Percentiles rank a stretch among this genome's conserved stretches.
Evolutionary conservation across 2,113 vertebrate species (phyloP).

Genomic region (Sitta europaea): DNA sequence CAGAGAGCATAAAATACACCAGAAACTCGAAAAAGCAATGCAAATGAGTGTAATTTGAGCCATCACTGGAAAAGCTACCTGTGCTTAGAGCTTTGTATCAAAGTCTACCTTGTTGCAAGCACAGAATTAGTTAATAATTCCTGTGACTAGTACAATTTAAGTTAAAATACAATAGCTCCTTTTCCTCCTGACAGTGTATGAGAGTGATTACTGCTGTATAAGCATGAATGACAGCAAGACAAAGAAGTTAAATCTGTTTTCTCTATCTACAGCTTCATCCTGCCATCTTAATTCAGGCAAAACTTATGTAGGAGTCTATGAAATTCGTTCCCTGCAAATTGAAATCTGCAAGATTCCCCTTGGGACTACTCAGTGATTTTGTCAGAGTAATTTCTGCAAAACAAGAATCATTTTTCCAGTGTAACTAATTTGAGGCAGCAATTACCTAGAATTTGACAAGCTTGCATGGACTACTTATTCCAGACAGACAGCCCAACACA

Average conservation of each 20-base stretch:
- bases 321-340: background rate
- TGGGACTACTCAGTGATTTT: background rate
- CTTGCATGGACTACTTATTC: background rate
- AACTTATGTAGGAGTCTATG: background rate
- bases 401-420: background rate
- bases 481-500: background rate
- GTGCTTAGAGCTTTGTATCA: background rate
- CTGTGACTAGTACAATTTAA: background rate
- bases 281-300: background rate
- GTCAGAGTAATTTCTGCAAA: background rate
- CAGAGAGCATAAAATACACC: background rate
- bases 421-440: background rate
- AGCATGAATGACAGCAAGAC: background rate
- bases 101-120: background rate
- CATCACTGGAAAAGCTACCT: background rate
- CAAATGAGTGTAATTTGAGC: background rate
- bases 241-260: background rate
- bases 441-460: background rate
- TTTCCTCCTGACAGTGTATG: background rate
- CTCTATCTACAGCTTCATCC: background rate
- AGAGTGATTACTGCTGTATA: background rate
- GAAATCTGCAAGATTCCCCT: background rate
- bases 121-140: background rate
- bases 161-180: background rate
- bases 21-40: background rate